These are phyloP conservation scores for Lagenorhynchus albirostris DNA, from an alignment of 2,113 vertebrate genomes.

Conservation along the genomic window DNA sequence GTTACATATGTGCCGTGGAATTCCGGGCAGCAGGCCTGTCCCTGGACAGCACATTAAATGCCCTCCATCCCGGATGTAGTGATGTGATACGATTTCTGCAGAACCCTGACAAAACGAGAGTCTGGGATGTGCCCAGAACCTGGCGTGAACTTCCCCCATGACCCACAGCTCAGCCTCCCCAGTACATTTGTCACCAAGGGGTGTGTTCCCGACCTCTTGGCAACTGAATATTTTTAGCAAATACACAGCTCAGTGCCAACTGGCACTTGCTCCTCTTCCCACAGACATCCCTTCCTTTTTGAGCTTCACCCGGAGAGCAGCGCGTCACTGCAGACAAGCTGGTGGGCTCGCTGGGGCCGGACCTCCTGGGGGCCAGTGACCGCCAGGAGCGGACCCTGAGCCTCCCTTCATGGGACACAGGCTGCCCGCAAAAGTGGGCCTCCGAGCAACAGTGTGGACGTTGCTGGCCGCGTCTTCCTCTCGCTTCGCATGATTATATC, in stretches of 20 bases:
- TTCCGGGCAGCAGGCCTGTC: background rate
- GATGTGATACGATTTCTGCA: background rate
- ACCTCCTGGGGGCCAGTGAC: background rate
- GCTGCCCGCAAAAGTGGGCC: background rate
- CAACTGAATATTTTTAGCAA: conserved; percentile 22
- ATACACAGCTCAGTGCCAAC: background rate
- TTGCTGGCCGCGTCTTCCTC: background rate
- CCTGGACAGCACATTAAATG: background rate
- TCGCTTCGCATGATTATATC: background rate
- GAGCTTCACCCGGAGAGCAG: background rate
- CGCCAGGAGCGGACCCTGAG: background rate
- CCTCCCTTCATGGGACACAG: background rate
- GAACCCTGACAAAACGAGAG: background rate
- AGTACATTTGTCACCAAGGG: background rate
- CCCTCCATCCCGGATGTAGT: background rate
- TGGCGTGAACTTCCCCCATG: background rate
- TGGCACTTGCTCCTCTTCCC: background rate
- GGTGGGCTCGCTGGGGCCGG: background rate
- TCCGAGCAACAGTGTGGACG: rapidly evolving
- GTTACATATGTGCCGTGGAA: background rate
- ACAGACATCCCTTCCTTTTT: background rate
- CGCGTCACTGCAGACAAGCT: rapidly evolving
- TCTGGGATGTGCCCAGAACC: background rate
- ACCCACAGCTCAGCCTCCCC: background rate
- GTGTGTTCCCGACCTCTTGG: background rate